Evolutionary conservation across 2,797 vertebrate genomes (phyloP), one percentile per base, ranked within the genome.

Genomic region (Sphenodon punctatus): DNA sequence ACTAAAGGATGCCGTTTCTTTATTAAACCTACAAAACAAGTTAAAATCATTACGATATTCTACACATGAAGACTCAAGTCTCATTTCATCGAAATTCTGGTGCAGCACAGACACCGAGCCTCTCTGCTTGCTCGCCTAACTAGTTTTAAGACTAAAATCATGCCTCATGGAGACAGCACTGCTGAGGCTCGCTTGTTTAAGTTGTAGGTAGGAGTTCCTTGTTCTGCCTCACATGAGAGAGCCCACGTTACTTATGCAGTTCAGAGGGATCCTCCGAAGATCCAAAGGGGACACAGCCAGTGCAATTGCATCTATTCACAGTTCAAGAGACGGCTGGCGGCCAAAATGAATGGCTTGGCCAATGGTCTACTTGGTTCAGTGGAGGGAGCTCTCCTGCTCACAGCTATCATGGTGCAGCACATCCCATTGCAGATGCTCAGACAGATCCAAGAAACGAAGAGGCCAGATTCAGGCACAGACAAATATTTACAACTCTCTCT

Each of bases 401-500:
- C 48, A 43, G 4, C 16, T 0, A 2, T 36, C 34, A 8, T 20
- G 5, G 17, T 5, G 45, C 23, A 20, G n/a, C 23, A 16, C 42
- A 23, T 8, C 34, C 10, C n/a, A n/a, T n/a, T n/a, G n/a, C n/a
- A n/a, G n/a, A n/a, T n/a, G n/a, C n/a, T n/a, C n/a, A n/a, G n/a
- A n/a, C n/a, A n/a, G n/a, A n/a, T n/a, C n/a, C n/a, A n/a, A n/a
- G n/a, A n/a, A n/a, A n/a, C n/a, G n/a, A n/a, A n/a, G n/a, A n/a
- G n/a, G n/a, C n/a, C n/a, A n/a, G n/a, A 20, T 30, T 3, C 13
- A 1, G 10, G 49, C 70, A 82, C 84, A 78, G 15, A 73, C 0
- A 88, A 82, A 46, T 90, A 90, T 82, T 70, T 87, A 91, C 79
- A 91, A 3, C 51, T 13, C 32, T 22, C 58, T 30, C 34, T n/a